Conservation (phyloP, 2,888 invertebrate species). For the Congeria kusceri region DNA sequence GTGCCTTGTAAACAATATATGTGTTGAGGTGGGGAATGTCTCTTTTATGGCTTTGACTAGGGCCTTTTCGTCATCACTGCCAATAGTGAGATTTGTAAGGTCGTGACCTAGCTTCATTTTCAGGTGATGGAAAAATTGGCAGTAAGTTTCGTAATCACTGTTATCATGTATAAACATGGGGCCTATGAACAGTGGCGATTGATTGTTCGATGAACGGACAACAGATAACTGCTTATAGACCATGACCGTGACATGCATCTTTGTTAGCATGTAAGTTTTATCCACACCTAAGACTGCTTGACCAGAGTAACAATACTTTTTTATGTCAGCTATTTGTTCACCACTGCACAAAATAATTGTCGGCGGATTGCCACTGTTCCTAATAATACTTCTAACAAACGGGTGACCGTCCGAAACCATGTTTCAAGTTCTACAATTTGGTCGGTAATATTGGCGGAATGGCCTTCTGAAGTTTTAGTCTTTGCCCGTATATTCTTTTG, state of each 20-base stretch:
- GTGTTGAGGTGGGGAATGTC: constrained; percentile 11
- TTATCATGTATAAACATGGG: constrained; percentile 56
- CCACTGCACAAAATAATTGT: constrained; percentile 25
- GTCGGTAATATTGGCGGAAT: no score
- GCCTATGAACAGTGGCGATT: constrained; percentile 48
- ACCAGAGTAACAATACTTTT: constrained; percentile 32
- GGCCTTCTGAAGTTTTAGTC: no score
- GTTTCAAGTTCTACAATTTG: background rate
- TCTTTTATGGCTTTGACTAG: constrained; percentile 5
- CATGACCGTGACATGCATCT: constrained; percentile 41
- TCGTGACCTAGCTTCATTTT: constrained; percentile 27
- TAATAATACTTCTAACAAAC: constrained; percentile 19
- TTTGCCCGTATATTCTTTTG: no score
- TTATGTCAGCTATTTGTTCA: constrained; percentile 15
- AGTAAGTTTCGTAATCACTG: constrained; percentile 51
- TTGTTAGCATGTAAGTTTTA: constrained; percentile 44
- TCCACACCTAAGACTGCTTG: constrained; percentile 38
- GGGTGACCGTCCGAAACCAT: constrained; percentile 14
- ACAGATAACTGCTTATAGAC: constrained; percentile 49
- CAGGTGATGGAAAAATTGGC: constrained; percentile 44
- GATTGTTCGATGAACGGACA: background rate
- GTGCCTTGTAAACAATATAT: constrained; percentile 33
- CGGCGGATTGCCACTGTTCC: constrained; percentile 17
- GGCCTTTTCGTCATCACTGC: constrained; percentile 32
- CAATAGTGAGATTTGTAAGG: background rate